Percentiles rank a stretch among this genome's conserved stretches.
Conservation (phyloP, 1,140 invertebrate species). For the Anastrepha ludens region DNA sequence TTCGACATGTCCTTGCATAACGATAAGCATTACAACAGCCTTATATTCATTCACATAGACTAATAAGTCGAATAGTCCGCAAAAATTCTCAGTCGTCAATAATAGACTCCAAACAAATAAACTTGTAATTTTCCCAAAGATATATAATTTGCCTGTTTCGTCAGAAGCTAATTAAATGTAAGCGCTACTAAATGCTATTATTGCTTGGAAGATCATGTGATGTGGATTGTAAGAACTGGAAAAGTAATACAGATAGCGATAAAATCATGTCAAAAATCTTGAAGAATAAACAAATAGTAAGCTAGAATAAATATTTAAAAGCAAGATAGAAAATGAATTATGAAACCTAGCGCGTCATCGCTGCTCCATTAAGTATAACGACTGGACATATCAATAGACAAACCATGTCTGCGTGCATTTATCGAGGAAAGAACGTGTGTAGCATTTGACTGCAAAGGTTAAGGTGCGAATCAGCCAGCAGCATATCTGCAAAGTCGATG, state of each 20-base stretch:
- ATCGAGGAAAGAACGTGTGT: neutral
- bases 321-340: neutral
- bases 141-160: neutral
- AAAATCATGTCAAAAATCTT: constrained; percentile 16
- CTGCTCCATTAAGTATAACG: neutral
- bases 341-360: neutral
- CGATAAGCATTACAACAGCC: no score
- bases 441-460: neutral
- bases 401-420: neutral
- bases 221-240: neutral
- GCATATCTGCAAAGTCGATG: neutral
- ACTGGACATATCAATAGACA: neutral
- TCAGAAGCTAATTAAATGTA: neutral
- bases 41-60: no score
- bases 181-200: neutral
- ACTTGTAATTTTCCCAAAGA: no score
- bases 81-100: neutral
- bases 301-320: neutral
- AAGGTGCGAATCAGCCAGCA: neutral
- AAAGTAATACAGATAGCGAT: neutral
- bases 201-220: neutral
- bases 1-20: no score
- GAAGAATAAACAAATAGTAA: constrained; percentile 18
- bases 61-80: no score
- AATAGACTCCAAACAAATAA: neutral